Evolutionary conservation across 2,888 invertebrate genomes (phyloP).

Genomic region (Linnaemya tessellans): DNA sequence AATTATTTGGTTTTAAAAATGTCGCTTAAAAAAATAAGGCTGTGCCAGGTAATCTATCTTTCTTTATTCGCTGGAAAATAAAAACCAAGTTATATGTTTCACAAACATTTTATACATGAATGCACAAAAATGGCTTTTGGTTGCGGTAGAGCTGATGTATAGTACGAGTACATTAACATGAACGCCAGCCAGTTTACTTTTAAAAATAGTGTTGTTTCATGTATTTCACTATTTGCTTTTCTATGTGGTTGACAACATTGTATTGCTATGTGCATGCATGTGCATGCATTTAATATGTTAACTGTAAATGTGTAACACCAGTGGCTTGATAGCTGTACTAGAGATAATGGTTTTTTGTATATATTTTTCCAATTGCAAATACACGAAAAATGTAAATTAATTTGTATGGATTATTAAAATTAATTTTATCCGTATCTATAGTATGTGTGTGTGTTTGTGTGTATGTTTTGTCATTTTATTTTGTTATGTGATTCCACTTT

Average conservation of each 20-base stretch:
- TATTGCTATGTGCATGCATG: neutral
- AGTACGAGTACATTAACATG: neutral
- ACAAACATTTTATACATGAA: slow-evolving; percentile 15
- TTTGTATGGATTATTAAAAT: slow-evolving; percentile 31
- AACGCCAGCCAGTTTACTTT: neutral
- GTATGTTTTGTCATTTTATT: slow-evolving; percentile 6
- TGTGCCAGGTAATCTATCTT: too few relatives aligned
- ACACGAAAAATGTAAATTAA: slow-evolving; percentile 26
- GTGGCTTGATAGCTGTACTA: neutral
- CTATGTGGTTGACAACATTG: slow-evolving; percentile 20
- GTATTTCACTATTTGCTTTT: slow-evolving; percentile 31
- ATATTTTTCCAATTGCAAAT: neutral
- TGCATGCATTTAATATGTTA: neutral
- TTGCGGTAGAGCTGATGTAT: neutral
- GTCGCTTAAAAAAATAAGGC: too few relatives aligned
- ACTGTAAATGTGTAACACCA: neutral
- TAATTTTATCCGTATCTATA: slow-evolving; percentile 16
- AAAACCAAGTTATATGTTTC: neutral
- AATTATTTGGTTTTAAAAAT: too few relatives aligned
- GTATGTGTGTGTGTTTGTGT: neutral
- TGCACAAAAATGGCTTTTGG: slow-evolving; percentile 8
- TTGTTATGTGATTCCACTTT: slow-evolving; percentile 17
- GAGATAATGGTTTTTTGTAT: slow-evolving; percentile 14
- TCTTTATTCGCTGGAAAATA: too few relatives aligned
- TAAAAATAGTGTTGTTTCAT: neutral